Percentiles rank a stretch among this genome's conserved stretches.
Evolutionary conservation across 2,797 vertebrate species (phyloP).

Genomic region (Morelia viridis): DNA sequence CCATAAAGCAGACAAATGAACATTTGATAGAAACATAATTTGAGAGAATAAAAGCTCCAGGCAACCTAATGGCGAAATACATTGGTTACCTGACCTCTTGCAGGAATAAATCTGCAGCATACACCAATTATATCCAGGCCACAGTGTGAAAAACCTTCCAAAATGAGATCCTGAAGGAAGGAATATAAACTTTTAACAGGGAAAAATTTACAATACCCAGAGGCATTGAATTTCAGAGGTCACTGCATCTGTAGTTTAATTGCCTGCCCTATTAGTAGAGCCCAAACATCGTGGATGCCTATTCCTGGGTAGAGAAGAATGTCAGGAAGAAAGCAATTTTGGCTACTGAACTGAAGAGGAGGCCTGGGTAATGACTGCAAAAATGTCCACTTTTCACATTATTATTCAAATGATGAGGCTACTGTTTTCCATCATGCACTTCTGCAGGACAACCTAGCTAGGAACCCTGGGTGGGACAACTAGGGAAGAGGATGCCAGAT

Average conservation of each 20-base stretch:
- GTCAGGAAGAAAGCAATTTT: slow-evolving; percentile 8
- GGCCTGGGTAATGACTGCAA: background rate
- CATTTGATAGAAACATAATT: slow-evolving; percentile 70
- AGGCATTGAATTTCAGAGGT: slow-evolving; percentile 46
- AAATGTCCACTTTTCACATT: slow-evolving; percentile 10
- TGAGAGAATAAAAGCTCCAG: slow-evolving; percentile 53
- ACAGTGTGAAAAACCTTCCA: slow-evolving; percentile 39
- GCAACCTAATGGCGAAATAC: slow-evolving; percentile 64
- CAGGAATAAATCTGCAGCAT: slow-evolving; percentile 68
- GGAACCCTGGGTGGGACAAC: background rate
- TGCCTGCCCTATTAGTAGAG: slow-evolving; percentile 52
- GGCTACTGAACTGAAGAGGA: background rate
- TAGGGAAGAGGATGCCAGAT: background rate
- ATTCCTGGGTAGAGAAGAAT: background rate
- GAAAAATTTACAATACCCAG: slow-evolving; percentile 36
- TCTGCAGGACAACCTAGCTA: background rate
- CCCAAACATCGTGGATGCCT: slow-evolving; percentile 5
- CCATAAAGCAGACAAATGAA: slow-evolving; percentile 64
- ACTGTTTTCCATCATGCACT: background rate
- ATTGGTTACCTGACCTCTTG: slow-evolving; percentile 54
- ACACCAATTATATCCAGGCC: slow-evolving; percentile 46
- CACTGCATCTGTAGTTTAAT: slow-evolving; percentile 45
- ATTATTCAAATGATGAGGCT: slow-evolving; percentile 8
- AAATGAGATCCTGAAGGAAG: slow-evolving; percentile 47
- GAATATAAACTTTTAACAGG: slow-evolving; percentile 47